These are phyloP conservation scores for Acrobasis suavella DNA, from an alignment of 2,888 invertebrate genomes.

Conservation along the genomic window DNA sequence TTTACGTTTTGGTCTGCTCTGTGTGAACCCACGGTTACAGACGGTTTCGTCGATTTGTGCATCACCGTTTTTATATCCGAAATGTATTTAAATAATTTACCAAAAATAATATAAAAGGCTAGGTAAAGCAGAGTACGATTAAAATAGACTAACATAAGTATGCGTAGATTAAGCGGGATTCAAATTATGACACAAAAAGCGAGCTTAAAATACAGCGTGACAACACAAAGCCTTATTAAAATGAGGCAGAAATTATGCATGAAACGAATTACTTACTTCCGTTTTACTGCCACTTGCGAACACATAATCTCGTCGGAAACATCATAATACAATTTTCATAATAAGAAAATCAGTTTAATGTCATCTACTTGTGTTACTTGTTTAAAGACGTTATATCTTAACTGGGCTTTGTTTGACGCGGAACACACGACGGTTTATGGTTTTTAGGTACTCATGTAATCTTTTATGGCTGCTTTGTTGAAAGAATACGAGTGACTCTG, in stretches of 20 bases:
- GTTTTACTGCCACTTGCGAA: conserved; percentile 32
- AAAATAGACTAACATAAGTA: background rate
- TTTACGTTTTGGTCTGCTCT: too few species aligned
- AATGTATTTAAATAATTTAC: too few species aligned
- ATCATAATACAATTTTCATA: conserved; percentile 40
- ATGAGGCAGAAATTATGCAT: conserved; percentile 34
- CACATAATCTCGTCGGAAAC: conserved; percentile 32
- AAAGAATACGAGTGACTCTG: too few species aligned
- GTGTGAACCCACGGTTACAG: too few species aligned
- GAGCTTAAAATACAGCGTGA: conserved; percentile 18
- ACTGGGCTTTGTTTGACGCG: background rate
- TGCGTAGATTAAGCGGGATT: conserved; percentile 11
- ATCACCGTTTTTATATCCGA: too few species aligned
- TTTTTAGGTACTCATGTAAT: background rate
- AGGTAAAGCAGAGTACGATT: background rate
- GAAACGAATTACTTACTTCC: conserved; percentile 36
- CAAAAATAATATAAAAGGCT: too few species aligned
- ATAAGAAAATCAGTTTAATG: conserved; percentile 41
- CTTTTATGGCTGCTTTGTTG: too few species aligned
- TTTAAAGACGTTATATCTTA: conserved; percentile 27
- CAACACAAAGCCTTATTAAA: conserved; percentile 32
- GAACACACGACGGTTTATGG: background rate
- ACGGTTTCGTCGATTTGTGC: too few species aligned
- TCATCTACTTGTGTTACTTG: conserved; percentile 35
- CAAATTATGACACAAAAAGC: conserved; percentile 17